Evolutionary conservation across 2,113 vertebrate species (phyloP).

Genomic region (Labeo catla): DNA sequence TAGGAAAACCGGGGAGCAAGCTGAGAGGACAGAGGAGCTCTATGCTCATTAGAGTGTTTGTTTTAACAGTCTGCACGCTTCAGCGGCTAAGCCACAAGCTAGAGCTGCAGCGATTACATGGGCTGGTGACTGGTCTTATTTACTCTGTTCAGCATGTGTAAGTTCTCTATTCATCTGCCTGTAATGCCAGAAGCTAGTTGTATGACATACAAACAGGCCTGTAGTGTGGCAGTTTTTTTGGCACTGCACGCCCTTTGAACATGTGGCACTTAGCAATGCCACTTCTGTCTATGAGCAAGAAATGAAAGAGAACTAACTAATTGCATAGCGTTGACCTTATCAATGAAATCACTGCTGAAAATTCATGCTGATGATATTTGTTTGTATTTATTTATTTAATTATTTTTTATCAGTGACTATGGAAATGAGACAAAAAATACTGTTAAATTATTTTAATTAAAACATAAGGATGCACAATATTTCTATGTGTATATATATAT

Average conservation of each 20-base stretch:
- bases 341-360: neutral
- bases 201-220: slow-evolving; percentile 29
- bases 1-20: slow-evolving; percentile 31
- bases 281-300: neutral
- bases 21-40: slow-evolving; percentile 35
- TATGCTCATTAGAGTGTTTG: slow-evolving; percentile 56
- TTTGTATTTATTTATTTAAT: neutral
- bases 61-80: slow-evolving; percentile 52
- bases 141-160: slow-evolving; percentile 48
- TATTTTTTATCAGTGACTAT: neutral
- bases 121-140: slow-evolving; percentile 48
- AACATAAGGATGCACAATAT: neutral
- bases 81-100: slow-evolving; percentile 45
- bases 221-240: neutral
- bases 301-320: neutral
- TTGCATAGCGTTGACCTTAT: neutral
- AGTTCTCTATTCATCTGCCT: slow-evolving; percentile 42
- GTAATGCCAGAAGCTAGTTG: slow-evolving; percentile 51
- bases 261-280: slow-evolving; percentile 16
- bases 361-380: neutral
- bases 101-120: slow-evolving; percentile 52
- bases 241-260: neutral
- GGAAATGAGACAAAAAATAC: neutral
- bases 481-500: neutral
- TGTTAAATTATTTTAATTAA: neutral